Evolutionary conservation across 2,888 invertebrate species (phyloP).

Genomic region (Phragmatobia fuliginosa): DNA sequence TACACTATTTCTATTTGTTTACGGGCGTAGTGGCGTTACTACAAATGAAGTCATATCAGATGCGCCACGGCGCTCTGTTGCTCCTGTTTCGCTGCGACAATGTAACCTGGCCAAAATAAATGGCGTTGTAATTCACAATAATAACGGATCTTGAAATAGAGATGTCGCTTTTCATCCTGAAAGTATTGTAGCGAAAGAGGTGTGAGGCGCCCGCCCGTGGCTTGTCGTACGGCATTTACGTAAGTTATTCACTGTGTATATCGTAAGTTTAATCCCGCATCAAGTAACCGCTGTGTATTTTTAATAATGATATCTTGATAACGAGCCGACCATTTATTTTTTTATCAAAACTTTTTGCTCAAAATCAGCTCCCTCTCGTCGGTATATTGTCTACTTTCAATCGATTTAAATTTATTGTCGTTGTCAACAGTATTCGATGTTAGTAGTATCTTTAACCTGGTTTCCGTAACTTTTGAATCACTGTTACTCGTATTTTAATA

Average conservation of each 20-base stretch:
- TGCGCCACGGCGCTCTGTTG: conserved; percentile 69
- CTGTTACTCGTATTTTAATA: conserved; percentile 80
- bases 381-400: conserved; percentile 66
- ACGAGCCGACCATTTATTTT: conserved; percentile 81
- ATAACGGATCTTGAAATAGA: conserved; percentile 27
- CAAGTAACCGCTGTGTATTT: conserved; percentile 81
- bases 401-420: conserved; percentile 64
- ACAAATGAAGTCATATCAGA: conserved; percentile 85
- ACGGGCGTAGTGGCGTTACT: conserved; percentile 82
- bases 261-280: conserved; percentile 82
- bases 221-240: conserved; percentile 80
- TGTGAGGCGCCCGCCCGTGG: conserved; percentile 77
- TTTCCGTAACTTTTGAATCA: conserved; percentile 75
- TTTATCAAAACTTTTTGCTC: conserved; percentile 84
- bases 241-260: conserved; percentile 83
- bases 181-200: conserved; percentile 57
- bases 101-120: conserved; percentile 34
- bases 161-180: conserved; percentile 48
- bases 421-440: conserved; percentile 75
- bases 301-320: conserved; percentile 67
- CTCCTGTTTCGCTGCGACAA: conserved; percentile 60
- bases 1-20: conserved; percentile 84
- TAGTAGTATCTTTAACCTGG: conserved; percentile 68
- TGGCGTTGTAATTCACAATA: conserved; percentile 39
- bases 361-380: conserved; percentile 76